Conservation (phyloP, 2,113 vertebrate genomes). For the Rattus norvegicus region GRCr8 NC_086031.1:42082001-42082500, state of each 20-base stretch:
- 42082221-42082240: too few relatives aligned
- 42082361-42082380: neutral
- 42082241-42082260: too few relatives aligned
- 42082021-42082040: neutral
- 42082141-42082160: neutral
- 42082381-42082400: slow-evolving; percentile 28
- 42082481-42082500: slow-evolving; percentile 48
- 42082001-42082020: neutral
- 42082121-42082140: slow-evolving; percentile 47
- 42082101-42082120: slow-evolving; percentile 51
- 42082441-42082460: slow-evolving; percentile 37
- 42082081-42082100: slow-evolving; percentile 31
- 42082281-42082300: too few relatives aligned
- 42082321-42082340: slow-evolving; percentile 39
- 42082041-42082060: neutral
- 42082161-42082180: neutral
- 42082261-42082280: too few relatives aligned
- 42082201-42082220: slow-evolving; percentile 33
- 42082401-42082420: slow-evolving; percentile 37
- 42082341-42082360: slow-evolving; percentile 3
- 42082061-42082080: slow-evolving; percentile 8
- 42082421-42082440: slow-evolving; percentile 54
- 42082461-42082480: slow-evolving; percentile 45
- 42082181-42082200: slow-evolving; percentile 32
- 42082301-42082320: too few relatives aligned